A percentile compares a stretch with the other conserved stretches of the same genome.
Evolutionary conservation across 2,113 vertebrate species (phyloP).

Genomic region (Platycercus adscitus): DNA sequence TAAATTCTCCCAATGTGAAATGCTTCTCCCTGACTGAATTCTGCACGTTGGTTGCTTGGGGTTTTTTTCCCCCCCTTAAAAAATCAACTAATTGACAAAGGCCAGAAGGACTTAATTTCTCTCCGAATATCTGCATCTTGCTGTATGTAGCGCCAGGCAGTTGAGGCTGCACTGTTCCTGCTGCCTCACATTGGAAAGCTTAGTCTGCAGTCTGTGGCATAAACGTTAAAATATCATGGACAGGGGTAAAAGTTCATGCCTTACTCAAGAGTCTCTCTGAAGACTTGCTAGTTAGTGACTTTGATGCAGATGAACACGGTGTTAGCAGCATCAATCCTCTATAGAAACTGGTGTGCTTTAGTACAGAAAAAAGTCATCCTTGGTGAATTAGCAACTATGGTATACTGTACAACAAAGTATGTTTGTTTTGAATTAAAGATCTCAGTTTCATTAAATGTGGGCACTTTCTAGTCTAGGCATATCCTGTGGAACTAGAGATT

Average conservation of each 20-base stretch:
- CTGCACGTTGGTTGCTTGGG: rapidly evolving
- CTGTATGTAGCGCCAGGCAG: neutral
- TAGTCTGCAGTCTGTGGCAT: neutral
- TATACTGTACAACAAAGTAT: neutral
- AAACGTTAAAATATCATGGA: neutral
- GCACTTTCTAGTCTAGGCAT: neutral
- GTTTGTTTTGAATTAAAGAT: neutral
- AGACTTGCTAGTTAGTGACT: neutral
- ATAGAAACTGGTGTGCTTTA: neutral
- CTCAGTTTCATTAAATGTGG: neutral
- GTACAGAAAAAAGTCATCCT: neutral
- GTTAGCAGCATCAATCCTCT: neutral
- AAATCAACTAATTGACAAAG: neutral
- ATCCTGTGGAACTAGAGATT: neutral
- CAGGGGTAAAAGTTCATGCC: neutral
- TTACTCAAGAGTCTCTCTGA: neutral
- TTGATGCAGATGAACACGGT: neutral
- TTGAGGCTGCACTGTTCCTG: neutral
- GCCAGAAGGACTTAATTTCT: neutral
- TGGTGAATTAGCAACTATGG: neutral
- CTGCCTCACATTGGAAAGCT: neutral
- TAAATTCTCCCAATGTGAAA: neutral
- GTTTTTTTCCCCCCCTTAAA: rapidly evolving
- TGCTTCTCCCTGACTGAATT: neutral
- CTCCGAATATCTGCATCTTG: neutral